Evolutionary conservation across 2,113 vertebrate species (phyloP).

Genomic region (Ageneiosus marmoratus): DNA sequence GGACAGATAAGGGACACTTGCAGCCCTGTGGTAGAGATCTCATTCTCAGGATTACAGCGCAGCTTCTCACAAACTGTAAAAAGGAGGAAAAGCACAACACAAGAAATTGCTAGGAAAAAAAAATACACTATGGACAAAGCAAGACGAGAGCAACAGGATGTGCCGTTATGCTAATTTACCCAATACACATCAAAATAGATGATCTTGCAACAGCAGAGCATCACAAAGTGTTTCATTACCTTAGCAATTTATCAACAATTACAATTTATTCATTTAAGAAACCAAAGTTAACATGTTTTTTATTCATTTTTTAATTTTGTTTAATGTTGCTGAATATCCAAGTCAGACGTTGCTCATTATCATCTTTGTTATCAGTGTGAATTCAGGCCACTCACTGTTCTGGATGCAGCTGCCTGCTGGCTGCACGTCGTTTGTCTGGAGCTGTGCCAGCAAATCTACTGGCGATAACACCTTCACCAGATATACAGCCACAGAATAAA

Average conservation of each 20-base stretch:
- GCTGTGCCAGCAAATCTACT: slow-evolving; percentile 80
- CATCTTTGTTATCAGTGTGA: not conserved
- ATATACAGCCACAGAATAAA: slow-evolving; percentile 95
- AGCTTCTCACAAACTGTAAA: slow-evolving; percentile 91
- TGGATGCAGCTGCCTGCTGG: slow-evolving; percentile 93
- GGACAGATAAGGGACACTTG: slow-evolving; percentile 95
- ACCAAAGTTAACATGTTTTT: not conserved
- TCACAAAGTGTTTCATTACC: not conserved
- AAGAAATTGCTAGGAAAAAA: not conserved
- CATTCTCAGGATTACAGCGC: slow-evolving; percentile 91
- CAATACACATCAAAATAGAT: not conserved
- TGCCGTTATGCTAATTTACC: not conserved
- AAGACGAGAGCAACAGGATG: not conserved
- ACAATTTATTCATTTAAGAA: not conserved
- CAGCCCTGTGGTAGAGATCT: slow-evolving; percentile 94
- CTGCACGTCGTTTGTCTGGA: slow-evolving; percentile 89
- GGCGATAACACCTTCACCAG: slow-evolving; percentile 87
- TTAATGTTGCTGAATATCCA: not conserved
- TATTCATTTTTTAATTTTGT: not conserved
- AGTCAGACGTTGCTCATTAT: not conserved
- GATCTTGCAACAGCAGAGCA: not conserved
- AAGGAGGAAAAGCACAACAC: not conserved
- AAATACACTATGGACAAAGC: not conserved
- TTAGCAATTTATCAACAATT: not conserved
- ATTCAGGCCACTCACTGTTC: slow-evolving; percentile 78